Base-by-base conservation (phyloP, 1,140 invertebrate genomes). In the Periplaneta americana region DNA sequence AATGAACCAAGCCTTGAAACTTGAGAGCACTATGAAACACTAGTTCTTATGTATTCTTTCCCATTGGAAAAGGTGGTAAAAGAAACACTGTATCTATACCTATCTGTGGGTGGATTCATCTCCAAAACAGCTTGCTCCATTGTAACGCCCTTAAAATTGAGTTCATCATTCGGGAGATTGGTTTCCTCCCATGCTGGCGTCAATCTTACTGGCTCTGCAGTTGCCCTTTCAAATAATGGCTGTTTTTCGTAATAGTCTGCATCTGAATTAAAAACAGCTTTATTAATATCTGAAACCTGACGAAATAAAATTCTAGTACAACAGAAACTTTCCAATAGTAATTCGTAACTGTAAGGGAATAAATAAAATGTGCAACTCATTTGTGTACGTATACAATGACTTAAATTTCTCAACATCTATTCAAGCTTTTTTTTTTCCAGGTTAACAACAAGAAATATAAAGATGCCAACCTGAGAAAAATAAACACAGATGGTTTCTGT, bases 181-280 rank as follows among this genome's bases (percentile, higher is more conserved):
- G 92, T 93, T 83, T 94, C 94, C 89, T 97, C 95, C 95, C 95
- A 97, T 77, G 95, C 94, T 1, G 95, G 96, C 8, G 95, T 95
- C 78, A 97, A 89, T 84, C 93, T 92, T 36, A 97, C 95, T 75
- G 95, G 95, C 88, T 95, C 93, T 83, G 90, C 89, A n/a, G 89
- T 86, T 15, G 81, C 36, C 17, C 82, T 31, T 31, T 85, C 90
- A 74, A 84, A 84, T 66, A 84, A 85, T 22, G 83, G 83, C 34
- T 83, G 84, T 79, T 83, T 85, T 66, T 85, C 86, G 36, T 75
- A 82, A 34, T n/a, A 74, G 87, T 88, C 89, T 80, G 88, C 88
- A 86, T 84, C 84, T 82, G 84, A 86, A 87, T 15, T 17, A 36
- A 36, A 15, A 78, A 39, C 28, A 75, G 33, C 74, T 31, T 57